Base-by-base conservation (phyloP, 2,888 invertebrate species). In the Scaptomyza tumidula region DNA sequence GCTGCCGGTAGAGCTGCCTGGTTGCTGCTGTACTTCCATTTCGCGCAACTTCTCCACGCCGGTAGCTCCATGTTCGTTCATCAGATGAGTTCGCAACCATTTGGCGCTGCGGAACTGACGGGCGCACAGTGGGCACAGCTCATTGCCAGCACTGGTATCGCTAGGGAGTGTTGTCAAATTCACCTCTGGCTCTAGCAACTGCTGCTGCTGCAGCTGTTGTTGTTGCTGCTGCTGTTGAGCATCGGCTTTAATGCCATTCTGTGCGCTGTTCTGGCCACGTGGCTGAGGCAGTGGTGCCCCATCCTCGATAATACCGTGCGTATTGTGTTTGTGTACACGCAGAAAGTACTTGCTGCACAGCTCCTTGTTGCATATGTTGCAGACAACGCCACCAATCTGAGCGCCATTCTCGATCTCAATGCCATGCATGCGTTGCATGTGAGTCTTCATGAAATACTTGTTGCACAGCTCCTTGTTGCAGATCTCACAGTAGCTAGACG, bases 401-500 rank as follows among this genome's bases (percentile, higher is more conserved):
- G 97, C 96, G 19, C 97, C 97, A 89, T 97, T 97, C 92, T 98
- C 97, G 53, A 98, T 96, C 90, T 97, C 97, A 86, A 98, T 98
- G 46, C 98, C 98, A 92, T 98, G 99, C 97, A 99, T 99, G 91
- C 98, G 96, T 91, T 98, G 96, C 98, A 99, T 99, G 93, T 99
- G 99, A 1, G 99, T 99, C 92, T 99, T 98, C 96, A 99, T 97
- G 93, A 99, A 99, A 92, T 99, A 99, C 92, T 99, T 99, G 93
- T 99, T 99, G 93, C 99, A 99, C 82, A 99, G 93, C 93, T 99
- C 98, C 93, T 99, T 99, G 93, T 99, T 98, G 93, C 99, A 99
- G 75, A 99, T 98, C 91, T 98, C 98, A 91, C 99, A 99, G 92
- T 98, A 98, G 89, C 97, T 97, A 71, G 96, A 97, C 1, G 97